phyloP scores from a whole-genome alignment of 1,140 invertebrate species.

The Heliconius congener region DNA sequence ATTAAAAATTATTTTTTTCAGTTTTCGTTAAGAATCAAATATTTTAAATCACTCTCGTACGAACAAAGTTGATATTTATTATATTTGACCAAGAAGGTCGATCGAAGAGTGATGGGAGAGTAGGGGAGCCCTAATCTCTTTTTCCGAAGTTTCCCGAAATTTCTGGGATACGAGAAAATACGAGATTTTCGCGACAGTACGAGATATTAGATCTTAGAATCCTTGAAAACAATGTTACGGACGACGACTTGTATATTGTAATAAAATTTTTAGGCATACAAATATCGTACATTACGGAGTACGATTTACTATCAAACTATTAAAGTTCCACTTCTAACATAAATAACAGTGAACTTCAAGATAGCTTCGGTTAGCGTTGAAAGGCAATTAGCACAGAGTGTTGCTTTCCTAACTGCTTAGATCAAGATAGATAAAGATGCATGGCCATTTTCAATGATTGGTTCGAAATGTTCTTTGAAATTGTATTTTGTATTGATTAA shows the following conservation, averaged over 20 bases:
- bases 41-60: too few relatives aligned
- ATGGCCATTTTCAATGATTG: not conserved
- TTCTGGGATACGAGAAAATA: too few relatives aligned
- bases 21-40: too few relatives aligned
- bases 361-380: constrained; percentile 13
- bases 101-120: too few relatives aligned
- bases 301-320: constrained; percentile 1
- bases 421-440: constrained; percentile 20
- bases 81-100: too few relatives aligned
- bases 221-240: too few relatives aligned
- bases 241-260: not conserved
- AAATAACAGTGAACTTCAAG: not conserved
- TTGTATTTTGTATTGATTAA: not conserved
- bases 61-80: too few relatives aligned
- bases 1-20: too few relatives aligned
- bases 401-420: not conserved
- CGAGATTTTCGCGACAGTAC: too few relatives aligned
- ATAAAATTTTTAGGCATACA: not conserved
- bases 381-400: constrained; percentile 17
- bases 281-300: not conserved
- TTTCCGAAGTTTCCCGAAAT: too few relatives aligned
- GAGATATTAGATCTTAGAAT: too few relatives aligned
- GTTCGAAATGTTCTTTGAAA: not conserved
- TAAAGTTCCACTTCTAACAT: not conserved
- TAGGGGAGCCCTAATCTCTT: too few relatives aligned